A percentile compares a stretch with the other conserved stretches of the same genome.
Evolutionary conservation across 2,888 invertebrate species (phyloP).

Genomic region (Polietes domitor): DNA sequence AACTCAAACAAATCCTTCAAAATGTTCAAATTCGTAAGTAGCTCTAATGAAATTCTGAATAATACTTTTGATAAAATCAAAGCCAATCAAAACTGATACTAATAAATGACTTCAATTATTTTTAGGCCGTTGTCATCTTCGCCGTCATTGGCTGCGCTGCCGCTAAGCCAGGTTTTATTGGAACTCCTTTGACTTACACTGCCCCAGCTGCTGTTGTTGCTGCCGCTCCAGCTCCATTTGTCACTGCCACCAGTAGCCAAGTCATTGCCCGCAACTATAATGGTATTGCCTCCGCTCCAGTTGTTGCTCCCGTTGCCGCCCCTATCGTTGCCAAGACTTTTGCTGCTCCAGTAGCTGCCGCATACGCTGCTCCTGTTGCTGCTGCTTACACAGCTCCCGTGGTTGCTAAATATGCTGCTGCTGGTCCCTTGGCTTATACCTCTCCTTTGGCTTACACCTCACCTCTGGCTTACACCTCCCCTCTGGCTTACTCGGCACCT

Average conservation of each 20-base stretch:
- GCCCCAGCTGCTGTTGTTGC: conserved; percentile 41
- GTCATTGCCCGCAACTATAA: conserved; percentile 73
- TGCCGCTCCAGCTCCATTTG: conserved; percentile 65
- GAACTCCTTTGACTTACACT: conserved; percentile 44
- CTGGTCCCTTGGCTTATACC: neutral
- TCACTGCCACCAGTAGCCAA: conserved; percentile 72
- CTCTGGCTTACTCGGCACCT: neutral
- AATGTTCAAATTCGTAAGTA: conserved; percentile 50
- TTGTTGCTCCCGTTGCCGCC: conserved; percentile 68
- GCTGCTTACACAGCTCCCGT: conserved; percentile 19
- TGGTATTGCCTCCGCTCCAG: too few species aligned
- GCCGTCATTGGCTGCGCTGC: conserved; percentile 71
- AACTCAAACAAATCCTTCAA: neutral
- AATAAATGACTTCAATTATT: neutral
- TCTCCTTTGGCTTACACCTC: neutral
- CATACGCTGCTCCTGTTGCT: conserved; percentile 36
- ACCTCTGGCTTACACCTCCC: neutral
- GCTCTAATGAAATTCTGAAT: neutral
- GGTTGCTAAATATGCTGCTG: neutral
- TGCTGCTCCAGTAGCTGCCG: conserved; percentile 40
- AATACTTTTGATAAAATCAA: too few species aligned
- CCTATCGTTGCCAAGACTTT: conserved; percentile 44
- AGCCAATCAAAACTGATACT: too few species aligned
- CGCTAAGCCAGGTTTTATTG: conserved; percentile 70
- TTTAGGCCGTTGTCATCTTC: conserved; percentile 70